Conservation (phyloP, 1,140 invertebrate genomes). For the Gonatopus flavifemur region DNA sequence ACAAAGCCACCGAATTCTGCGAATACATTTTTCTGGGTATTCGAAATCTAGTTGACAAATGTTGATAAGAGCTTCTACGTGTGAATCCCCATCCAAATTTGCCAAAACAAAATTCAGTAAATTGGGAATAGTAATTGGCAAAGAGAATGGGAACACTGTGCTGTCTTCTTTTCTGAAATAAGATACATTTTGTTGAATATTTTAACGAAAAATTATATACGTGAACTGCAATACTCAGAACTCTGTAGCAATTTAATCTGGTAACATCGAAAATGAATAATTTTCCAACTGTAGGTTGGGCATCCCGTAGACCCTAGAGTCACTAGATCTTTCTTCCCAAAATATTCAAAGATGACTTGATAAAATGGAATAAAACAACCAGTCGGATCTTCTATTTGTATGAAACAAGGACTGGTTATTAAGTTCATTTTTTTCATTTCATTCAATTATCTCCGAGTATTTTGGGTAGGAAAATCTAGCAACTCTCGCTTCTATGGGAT, state of each 20-base stretch:
- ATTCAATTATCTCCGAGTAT: neutral
- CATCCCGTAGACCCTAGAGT: too few relatives aligned
- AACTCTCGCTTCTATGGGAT: neutral
- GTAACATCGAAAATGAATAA: too few relatives aligned
- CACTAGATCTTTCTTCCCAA: too few relatives aligned
- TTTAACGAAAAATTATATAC: too few relatives aligned
- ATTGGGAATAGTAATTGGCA: slow-evolving; percentile 68
- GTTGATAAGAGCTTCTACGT: slow-evolving; percentile 50
- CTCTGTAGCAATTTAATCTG: too few relatives aligned
- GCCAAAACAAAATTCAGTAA: slow-evolving; percentile 73
- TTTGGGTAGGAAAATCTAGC: neutral
- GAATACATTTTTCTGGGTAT: slow-evolving; percentile 43
- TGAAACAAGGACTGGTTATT: too few relatives aligned
- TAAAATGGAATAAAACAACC: too few relatives aligned
- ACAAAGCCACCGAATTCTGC: slow-evolving; percentile 43
- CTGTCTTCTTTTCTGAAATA: slow-evolving; percentile 73
- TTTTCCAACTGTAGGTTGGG: too few relatives aligned
- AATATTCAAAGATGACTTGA: slow-evolving; percentile 4
- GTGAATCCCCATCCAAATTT: slow-evolving; percentile 59
- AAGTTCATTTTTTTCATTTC: too few relatives aligned
- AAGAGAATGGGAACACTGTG: slow-evolving; percentile 65
- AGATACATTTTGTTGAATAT: too few relatives aligned
- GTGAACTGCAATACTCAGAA: too few relatives aligned
- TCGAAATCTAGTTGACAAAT: slow-evolving; percentile 49
- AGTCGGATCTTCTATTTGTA: too few relatives aligned